These are phyloP conservation scores for Troides helena DNA, from an alignment of 2,888 invertebrate species.

Conservation along the genomic window DNA sequence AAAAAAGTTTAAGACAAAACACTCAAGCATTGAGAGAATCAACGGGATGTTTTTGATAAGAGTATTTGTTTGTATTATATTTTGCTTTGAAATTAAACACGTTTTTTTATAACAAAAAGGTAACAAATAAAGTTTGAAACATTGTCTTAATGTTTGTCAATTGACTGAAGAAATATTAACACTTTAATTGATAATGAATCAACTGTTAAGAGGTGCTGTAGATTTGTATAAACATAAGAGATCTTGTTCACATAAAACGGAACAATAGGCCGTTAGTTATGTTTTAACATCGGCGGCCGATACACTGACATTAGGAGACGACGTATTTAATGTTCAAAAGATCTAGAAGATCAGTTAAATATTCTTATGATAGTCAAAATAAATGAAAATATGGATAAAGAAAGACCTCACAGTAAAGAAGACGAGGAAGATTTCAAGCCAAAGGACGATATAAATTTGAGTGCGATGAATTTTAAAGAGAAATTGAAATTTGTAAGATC, in stretches of 20 bases:
- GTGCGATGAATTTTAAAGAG: conserved; percentile 60
- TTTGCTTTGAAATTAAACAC: conserved; percentile 17
- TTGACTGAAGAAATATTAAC: conserved; percentile 1
- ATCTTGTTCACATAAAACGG: conserved; percentile 60
- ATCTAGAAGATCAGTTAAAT: neutral
- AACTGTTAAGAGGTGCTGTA: conserved; percentile 58
- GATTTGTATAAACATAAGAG: conserved; percentile 68
- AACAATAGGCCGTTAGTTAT: conserved; percentile 59
- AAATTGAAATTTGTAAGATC: conserved; percentile 73
- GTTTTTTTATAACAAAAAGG: conserved; percentile 24
- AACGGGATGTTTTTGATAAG: conserved; percentile 43
- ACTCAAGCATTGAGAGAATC: conserved; percentile 49
- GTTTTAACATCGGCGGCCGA: conserved; percentile 42
- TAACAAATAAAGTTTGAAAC: conserved; percentile 14
- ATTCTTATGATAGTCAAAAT: neutral
- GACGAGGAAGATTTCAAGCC: conserved; percentile 59
- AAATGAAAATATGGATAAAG: conserved; percentile 46
- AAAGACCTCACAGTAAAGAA: conserved; percentile 37
- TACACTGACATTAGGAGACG: conserved; percentile 44
- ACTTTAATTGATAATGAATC: neutral
- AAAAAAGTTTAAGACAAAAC: conserved; percentile 76
- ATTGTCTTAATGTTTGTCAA: conserved; percentile 6
- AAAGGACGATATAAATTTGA: conserved; percentile 47
- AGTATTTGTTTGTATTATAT: conserved; percentile 10
- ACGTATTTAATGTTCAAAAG: neutral